Conservation (phyloP, 2,113 vertebrate species). For the Tautogolabrus adspersus region DNA sequence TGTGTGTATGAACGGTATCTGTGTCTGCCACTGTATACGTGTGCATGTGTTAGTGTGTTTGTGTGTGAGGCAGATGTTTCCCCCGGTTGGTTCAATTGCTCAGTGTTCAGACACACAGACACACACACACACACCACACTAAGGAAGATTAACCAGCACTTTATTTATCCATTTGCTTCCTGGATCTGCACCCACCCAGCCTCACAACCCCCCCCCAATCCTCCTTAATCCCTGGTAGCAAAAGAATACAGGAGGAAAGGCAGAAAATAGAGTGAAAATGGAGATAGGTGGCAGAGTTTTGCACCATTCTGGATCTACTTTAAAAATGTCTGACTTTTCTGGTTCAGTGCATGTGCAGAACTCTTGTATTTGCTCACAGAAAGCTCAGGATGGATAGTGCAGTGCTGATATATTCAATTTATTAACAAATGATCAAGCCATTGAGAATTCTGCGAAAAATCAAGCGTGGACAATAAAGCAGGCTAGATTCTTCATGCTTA, state of each 20-base stretch:
- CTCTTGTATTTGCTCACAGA: not conserved
- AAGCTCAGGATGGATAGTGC: not conserved
- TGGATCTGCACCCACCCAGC: conserved; percentile 38
- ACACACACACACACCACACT: conserved; percentile 48
- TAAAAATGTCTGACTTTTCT: conserved; percentile 11
- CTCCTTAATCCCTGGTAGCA: conserved; percentile 76
- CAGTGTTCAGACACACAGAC: conserved; percentile 68
- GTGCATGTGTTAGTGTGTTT: conserved; percentile 43
- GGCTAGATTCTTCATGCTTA: no score
- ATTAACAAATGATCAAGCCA: not conserved
- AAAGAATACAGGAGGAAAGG: conserved; percentile 28
- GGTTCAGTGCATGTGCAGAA: not conserved
- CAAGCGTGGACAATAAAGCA: no score
- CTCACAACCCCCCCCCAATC: conserved; percentile 36
- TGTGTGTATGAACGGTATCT: conserved; percentile 38
- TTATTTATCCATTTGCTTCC: conserved; percentile 78
- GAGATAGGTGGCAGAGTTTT: conserved; percentile 31
- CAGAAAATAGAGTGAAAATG: conserved; percentile 26
- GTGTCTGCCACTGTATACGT: conserved; percentile 34
- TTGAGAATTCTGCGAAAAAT: not conserved
- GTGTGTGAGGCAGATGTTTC: conserved; percentile 78
- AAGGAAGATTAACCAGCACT: conserved; percentile 74
- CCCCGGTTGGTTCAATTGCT: conserved; percentile 74
- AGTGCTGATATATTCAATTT: not conserved
- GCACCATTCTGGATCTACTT: conserved; percentile 16